A percentile compares a stretch with the other conserved stretches of the same genome.
phyloP scores from a whole-genome alignment of 2,888 invertebrate species.

The Nysson spinosus region DNA sequence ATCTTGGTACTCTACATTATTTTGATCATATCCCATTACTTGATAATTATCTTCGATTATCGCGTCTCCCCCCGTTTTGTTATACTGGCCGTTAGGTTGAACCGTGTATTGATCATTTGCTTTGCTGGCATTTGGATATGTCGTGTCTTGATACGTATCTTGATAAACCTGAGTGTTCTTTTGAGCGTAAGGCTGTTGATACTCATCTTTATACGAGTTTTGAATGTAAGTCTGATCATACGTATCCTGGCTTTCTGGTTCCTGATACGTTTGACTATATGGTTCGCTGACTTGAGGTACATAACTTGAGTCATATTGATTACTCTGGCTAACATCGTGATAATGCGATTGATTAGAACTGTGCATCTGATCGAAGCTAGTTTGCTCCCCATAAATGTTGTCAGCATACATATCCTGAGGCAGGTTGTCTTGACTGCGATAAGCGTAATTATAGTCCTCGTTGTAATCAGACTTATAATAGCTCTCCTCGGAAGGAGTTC shows the following conservation, averaged over 20 bases:
- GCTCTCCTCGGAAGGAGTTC: slow-evolving; percentile 71
- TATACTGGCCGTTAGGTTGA: slow-evolving; percentile 45
- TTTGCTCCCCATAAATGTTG: slow-evolving; percentile 42
- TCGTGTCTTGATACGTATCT: slow-evolving; percentile 64
- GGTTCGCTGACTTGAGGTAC: slow-evolving; percentile 51
- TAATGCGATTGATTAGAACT: slow-evolving; percentile 54
- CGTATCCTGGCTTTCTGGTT: slow-evolving; percentile 52
- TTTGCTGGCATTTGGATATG: slow-evolving; percentile 67
- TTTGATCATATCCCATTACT: slow-evolving; percentile 61
- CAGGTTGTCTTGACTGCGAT: slow-evolving; percentile 84
- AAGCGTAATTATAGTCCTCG: slow-evolving; percentile 85
- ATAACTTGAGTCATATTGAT: slow-evolving; percentile 62
- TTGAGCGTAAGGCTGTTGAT: slow-evolving; percentile 52
- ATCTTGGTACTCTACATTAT: slow-evolving; percentile 61
- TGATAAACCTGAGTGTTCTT: slow-evolving; percentile 58
- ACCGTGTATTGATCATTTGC: slow-evolving; percentile 61
- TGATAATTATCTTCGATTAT: slow-evolving; percentile 65
- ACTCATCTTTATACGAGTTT: slow-evolving; percentile 61
- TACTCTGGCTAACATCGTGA: slow-evolving; percentile 52
- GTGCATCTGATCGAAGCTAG: slow-evolving; percentile 48
- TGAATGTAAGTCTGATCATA: slow-evolving; percentile 59
- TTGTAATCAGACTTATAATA: slow-evolving; percentile 80
- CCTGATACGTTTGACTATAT: slow-evolving; percentile 47
- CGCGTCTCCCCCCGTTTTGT: slow-evolving; percentile 49
- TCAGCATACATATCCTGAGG: slow-evolving; percentile 69